Conservation (phyloP, 2,888 invertebrate genomes). For the Heliconius hortense region DNA sequence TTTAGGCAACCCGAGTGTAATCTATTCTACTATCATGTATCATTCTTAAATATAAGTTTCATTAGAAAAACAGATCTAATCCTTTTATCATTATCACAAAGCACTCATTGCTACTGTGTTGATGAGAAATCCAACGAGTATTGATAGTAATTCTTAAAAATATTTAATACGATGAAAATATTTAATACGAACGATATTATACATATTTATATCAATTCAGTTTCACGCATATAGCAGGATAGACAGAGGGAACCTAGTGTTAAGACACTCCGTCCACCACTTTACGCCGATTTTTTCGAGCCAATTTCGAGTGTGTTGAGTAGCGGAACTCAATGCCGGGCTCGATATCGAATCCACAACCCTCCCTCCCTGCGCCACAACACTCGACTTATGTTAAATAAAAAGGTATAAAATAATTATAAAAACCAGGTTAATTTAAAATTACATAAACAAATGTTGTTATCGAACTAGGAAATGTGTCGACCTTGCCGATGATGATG, state of each 20-base stretch:
- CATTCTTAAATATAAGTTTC: not conserved
- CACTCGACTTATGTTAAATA: not conserved
- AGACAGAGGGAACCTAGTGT: no score
- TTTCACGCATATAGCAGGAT: no score
- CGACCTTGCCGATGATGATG: constrained; percentile 16
- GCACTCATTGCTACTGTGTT: constrained; percentile 1
- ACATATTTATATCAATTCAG: no score
- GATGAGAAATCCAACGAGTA: not conserved
- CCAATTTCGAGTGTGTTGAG: no score
- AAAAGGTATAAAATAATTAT: not conserved
- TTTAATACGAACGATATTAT: not conserved
- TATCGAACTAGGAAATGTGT: constrained; percentile 16
- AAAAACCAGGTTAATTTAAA: not conserved
- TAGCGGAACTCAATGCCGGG: no score
- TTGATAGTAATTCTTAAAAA: not conserved
- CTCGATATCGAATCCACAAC: no score
- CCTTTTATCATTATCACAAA: constrained; percentile 10
- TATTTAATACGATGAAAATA: not conserved
- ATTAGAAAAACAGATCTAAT: no score
- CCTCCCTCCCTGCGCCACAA: no score
- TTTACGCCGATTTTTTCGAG: no score
- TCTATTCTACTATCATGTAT: no score
- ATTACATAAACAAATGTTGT: constrained; percentile 16
- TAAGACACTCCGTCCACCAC: no score
- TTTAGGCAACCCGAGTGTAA: no score